Evolutionary conservation across 2,113 vertebrate genomes (phyloP).

Genomic region (Strigops habroptila): DNA sequence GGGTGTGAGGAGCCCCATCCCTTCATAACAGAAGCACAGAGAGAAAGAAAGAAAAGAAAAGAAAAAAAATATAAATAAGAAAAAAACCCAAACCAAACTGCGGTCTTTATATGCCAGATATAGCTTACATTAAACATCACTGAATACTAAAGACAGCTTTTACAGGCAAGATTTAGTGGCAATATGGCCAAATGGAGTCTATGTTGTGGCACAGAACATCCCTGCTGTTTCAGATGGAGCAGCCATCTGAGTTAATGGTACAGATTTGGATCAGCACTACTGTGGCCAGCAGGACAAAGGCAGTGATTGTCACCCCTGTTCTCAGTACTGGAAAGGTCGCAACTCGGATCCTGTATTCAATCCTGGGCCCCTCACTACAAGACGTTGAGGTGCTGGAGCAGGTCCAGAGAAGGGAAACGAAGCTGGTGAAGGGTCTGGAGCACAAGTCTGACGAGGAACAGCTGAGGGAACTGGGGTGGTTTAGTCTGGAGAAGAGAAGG

Average conservation of each 20-base stretch:
- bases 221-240: background rate
- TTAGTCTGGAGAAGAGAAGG: background rate
- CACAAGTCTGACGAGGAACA: background rate
- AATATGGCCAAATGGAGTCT: background rate
- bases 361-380: background rate
- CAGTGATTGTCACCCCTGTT: accelerated
- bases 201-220: background rate
- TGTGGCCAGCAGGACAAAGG: background rate
- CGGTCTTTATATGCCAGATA: background rate
- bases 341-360: accelerated
- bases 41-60: too few species aligned
- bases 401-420: background rate
- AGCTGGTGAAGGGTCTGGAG: background rate
- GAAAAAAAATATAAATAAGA: background rate
- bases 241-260: accelerated
- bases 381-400: background rate
- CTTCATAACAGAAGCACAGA: background rate
- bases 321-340: background rate
- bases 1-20: accelerated
- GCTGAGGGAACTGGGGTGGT: background rate
- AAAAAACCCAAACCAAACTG: background rate
- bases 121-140: background rate
- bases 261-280: background rate
- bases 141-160: accelerated
- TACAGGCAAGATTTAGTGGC: background rate